Evolutionary conservation across 2,113 vertebrate species (phyloP), one percentile per base, ranked within the genome.

Genomic region (Craseonycteris thonglongyai): DNA sequence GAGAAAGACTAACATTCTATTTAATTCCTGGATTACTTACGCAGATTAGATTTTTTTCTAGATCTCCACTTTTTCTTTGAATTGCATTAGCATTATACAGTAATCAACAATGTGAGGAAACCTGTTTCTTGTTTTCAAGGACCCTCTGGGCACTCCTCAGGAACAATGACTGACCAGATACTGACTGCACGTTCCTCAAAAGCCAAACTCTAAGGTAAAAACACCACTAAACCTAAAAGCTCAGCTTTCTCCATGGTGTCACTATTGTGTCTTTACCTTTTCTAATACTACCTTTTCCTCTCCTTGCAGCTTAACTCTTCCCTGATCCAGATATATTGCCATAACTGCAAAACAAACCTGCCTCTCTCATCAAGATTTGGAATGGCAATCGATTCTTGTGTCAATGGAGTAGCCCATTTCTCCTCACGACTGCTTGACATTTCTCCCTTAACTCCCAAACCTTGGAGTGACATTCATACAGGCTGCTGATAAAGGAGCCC

Each of bases 101-200:
- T n/a, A 65, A 40, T 63, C 24, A 3, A 58, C 30, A 51, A 21
- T 14, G 4, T 13, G 49, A 14, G 49, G n/a, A 47, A 61, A 72
- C 4, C 30, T 66, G 42, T 26, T 87, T 87, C 45, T 12, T 15
- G 30, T 24, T 22, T 40, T 58, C 13, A 51, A n/a, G 13, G 35
- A 10, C 5, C 0, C 9, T 13, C 6, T 19, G 8, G 26, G 22
- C 6, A n/a, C 21, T 61, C 22, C 35, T 54, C 7, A 9, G 69
- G 19, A 90, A 56, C 4, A 14, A 1, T 1, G 5, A 35, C 3
- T 19, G 66, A 51, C n/a, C 16, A 35, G 21, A 28, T 47, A 3
- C 47, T 84, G 7, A 6, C 12, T 22, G 7, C 0, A 1, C 14
- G 6, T 7, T 72, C 51, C 35, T 35, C 35, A 26, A 47, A 51